Conservation (phyloP, 1,140 invertebrate species). For the Cydia pomonella region DNA sequence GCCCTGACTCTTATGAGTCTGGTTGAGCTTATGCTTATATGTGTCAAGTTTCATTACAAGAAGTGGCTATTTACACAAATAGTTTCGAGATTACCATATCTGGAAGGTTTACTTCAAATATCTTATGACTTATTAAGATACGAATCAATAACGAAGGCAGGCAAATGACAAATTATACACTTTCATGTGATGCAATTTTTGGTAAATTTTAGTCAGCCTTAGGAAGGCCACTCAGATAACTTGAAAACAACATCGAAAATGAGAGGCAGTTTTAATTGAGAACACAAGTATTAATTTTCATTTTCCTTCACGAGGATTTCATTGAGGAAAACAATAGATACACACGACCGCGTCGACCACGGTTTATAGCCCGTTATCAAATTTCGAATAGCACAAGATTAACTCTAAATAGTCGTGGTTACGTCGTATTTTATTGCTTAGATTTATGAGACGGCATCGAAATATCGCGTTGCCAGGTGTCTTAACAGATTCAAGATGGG, state of each 20-base stretch:
- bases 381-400: constrained; percentile 27
- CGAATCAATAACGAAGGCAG: neutral
- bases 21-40: too few relatives aligned
- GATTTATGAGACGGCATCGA: constrained; percentile 46
- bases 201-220: constrained; percentile 15
- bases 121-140: neutral
- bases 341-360: constrained; percentile 2
- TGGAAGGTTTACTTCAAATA: too few relatives aligned
- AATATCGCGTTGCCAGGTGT: constrained; percentile 50
- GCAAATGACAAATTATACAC: neutral
- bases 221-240: constrained; percentile 1
- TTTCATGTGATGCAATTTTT: constrained; percentile 19
- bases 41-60: too few relatives aligned
- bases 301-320: neutral
- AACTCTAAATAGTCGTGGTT: constrained; percentile 29
- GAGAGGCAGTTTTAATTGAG: neutral
- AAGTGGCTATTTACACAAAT: too few relatives aligned
- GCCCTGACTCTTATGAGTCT: too few relatives aligned
- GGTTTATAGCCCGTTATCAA: constrained; percentile 28
- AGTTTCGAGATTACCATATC: too few relatives aligned
- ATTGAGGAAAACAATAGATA: constrained; percentile 10
- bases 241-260: neutral
- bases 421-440: constrained; percentile 49
- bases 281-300: neutral
- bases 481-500: constrained; percentile 41